Conservation (phyloP, 2,113 vertebrate genomes). For the Nerophis lumbriciformis region DNA sequence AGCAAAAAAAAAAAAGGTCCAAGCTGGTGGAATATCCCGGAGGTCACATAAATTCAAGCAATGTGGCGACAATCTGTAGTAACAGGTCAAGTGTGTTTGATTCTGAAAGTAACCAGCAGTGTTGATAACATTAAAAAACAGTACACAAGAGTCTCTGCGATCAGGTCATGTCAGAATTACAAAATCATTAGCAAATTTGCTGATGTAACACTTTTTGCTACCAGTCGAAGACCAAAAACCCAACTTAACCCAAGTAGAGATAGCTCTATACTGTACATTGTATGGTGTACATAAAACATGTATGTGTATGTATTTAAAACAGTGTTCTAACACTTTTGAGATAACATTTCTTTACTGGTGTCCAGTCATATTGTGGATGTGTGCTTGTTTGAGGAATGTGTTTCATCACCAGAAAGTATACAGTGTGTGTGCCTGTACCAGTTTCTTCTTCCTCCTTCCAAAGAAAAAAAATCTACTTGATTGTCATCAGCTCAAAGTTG, state of each 20-base stretch:
- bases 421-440: not conserved
- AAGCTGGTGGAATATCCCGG: slow-evolving; percentile 9
- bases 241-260: not conserved
- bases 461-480: slow-evolving; percentile 1
- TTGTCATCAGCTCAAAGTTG: slow-evolving; percentile 20
- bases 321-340: not conserved
- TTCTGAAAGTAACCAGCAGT: not conserved
- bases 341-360: too few species aligned
- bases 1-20: not conserved
- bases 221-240: slow-evolving; percentile 19
- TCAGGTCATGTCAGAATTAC: not conserved
- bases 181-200: not conserved
- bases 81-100: not conserved
- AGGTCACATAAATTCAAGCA: slow-evolving; percentile 8
- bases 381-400: not conserved
- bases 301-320: too few species aligned
- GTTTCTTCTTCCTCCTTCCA: not conserved
- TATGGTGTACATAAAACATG: too few species aligned
- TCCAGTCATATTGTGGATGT: too few species aligned
- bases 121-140: not conserved
- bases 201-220: not conserved
- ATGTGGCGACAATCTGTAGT: not conserved
- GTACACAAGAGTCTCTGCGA: not conserved
- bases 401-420: too few species aligned
- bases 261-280: too few species aligned